Evolutionary conservation across 1,140 invertebrate species (phyloP), one percentile per base, ranked within the genome.

Genomic region (Zaprionus africanus): DNA sequence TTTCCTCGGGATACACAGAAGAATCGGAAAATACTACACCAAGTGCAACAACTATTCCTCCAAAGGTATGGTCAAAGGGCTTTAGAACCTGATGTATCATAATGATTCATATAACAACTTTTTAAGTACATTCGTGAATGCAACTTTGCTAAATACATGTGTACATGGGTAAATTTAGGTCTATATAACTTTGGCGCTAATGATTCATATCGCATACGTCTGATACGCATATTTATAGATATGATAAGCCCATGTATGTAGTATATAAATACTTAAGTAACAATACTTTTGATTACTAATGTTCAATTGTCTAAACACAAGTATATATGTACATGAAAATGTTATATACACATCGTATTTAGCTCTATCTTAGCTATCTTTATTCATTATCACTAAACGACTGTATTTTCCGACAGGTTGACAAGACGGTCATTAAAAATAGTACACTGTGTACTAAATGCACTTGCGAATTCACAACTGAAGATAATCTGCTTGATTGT

Each of bases 391-490:
- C 85, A 82, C 2, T 49, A 43, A 69, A n/a, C 5, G 1, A 12
- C 7, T 24, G 17, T 46, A 22, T 12, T 13, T 51, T 13, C 13
- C 1, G 1, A 19, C 19, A 51, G 19, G 46, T 5, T 24, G 5
- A 17, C 12, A 43, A 43, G n/a, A 46, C n/a, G 6, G 38, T 70
- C 7, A 53, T 92, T 4, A 26, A 46, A n/a, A 28, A 76, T 2
- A 90, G 78, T 38, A 31, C 59, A 9, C 60, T 93, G 31, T 93
- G 93, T 24, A 84, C 71, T n/a, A 86, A 82, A 59, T 93, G 93
- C 58, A 19, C 13, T 1, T 91, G 90, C 13, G 65, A 83, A 38
- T 34, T 34, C 0, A 34, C 3, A 34, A 11, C 73, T 0, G 69
- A 79, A 0, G 31, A 43, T n/a, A 71, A 38, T 6, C 54, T 83